These are phyloP conservation scores for Drosophila melanosoma DNA, from an alignment of 2,888 invertebrate genomes.

Conservation along the genomic window DNA sequence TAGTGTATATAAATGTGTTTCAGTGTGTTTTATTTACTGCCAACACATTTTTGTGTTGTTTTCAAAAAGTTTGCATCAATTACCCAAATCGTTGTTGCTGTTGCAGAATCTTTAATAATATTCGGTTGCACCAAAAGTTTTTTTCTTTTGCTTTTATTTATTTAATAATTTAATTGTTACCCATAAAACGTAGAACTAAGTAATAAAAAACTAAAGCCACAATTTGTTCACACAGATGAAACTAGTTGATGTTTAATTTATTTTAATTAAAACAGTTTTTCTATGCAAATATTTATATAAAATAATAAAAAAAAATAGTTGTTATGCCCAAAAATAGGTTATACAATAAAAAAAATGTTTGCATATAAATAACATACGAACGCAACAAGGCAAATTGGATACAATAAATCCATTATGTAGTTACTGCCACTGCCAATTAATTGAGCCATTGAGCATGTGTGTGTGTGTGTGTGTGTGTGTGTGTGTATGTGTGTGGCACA, in stretches of 20 bases:
- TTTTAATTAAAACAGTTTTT: not conserved
- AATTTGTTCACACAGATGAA: not conserved
- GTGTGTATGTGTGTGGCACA: not conserved
- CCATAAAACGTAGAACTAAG: no score
- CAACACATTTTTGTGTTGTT: constrained; percentile 58
- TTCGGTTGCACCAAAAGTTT: not conserved
- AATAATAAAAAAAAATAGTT: not conserved
- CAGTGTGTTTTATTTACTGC: constrained; percentile 3
- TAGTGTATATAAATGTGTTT: constrained; percentile 4
- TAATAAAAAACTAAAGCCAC: not conserved
- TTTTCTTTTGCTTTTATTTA: not conserved
- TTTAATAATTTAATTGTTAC: not conserved
- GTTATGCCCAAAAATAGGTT: not conserved
- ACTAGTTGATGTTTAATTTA: not conserved
- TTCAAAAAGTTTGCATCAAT: constrained; percentile 31
- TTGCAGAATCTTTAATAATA: not conserved
- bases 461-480: not conserved
- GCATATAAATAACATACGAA: not conserved
- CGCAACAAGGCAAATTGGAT: not conserved
- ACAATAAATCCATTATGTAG: constrained; percentile 7
- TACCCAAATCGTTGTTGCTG: constrained; percentile 9
- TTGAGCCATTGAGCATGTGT: constrained; percentile 27
- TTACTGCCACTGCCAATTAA: constrained; percentile 40
- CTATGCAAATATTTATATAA: not conserved
- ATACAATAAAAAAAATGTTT: not conserved